A percentile compares a stretch with the other conserved stretches of the same genome.
phyloP scores from a whole-genome alignment of 2,888 invertebrate species.

The Norana najaformis region DNA sequence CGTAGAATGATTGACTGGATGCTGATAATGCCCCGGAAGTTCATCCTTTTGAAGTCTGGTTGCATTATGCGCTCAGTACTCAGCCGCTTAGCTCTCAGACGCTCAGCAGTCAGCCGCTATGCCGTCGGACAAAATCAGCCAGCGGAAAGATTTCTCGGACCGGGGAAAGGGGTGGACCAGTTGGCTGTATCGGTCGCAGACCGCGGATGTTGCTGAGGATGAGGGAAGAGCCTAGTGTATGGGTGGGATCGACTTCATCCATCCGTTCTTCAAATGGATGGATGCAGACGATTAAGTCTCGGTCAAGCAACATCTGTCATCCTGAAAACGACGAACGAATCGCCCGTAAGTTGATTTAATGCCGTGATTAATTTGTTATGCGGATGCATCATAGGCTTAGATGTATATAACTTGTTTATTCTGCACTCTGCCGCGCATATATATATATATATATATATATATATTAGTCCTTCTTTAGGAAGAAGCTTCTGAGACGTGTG shows the following conservation, averaged over 20 bases:
- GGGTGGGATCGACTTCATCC: background rate
- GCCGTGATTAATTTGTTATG: background rate
- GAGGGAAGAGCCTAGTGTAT: background rate
- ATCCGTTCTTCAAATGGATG: background rate
- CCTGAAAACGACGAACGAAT: background rate
- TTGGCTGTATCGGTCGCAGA: background rate
- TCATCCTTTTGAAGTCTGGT: background rate
- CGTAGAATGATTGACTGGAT: background rate
- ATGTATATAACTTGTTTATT: background rate
- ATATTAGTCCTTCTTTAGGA: too few relatives aligned
- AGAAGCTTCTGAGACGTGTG: background rate
- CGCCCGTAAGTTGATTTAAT: background rate
- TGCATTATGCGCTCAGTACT: background rate
- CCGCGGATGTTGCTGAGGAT: background rate
- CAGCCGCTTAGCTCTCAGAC: background rate
- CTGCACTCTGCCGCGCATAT: background rate
- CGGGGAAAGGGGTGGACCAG: background rate
- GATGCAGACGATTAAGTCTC: background rate
- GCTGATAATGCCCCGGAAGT: background rate
- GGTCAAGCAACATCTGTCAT: background rate
- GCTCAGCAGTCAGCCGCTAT: background rate
- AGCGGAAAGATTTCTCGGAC: constrained; percentile 6
- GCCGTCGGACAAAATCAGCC: background rate
- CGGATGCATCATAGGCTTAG: background rate
- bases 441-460: background rate